phyloP scores from a whole-genome alignment of 2,797 vertebrate species.

The Pseudomugil tenellus region DNA sequence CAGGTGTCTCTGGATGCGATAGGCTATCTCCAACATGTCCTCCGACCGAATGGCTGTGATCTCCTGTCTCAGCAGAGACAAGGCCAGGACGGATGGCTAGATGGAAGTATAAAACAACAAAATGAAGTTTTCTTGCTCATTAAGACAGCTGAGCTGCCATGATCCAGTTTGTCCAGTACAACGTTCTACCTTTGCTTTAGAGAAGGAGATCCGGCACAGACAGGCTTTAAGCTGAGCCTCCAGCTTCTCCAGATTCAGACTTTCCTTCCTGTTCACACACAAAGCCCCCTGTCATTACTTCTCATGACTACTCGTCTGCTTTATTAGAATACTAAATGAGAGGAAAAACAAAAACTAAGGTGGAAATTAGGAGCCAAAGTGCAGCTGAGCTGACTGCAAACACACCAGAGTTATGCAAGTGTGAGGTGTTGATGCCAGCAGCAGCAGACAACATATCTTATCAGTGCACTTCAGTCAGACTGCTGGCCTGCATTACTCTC shows the following conservation, averaged over 20 bases:
- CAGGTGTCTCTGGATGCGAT: conserved; percentile 91
- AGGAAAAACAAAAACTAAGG: too few relatives aligned
- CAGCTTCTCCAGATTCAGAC: conserved; percentile 91
- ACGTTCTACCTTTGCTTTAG: conserved; percentile 93
- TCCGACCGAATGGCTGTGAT: conserved; percentile 87
- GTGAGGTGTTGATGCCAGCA: neutral
- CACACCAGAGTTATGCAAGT: conserved; percentile 32
- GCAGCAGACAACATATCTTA: conserved; percentile 33
- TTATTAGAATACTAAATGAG: neutral
- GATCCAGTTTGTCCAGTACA: neutral
- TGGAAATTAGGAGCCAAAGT: neutral
- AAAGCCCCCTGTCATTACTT: neutral
- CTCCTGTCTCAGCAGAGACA: conserved; percentile 94
- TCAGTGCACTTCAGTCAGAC: conserved; percentile 44
- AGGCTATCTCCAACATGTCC: conserved; percentile 90
- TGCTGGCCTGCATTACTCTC: conserved; percentile 24
- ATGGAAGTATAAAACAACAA: neutral
- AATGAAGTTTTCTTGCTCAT: neutral
- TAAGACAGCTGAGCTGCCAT: neutral
- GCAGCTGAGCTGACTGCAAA: neutral
- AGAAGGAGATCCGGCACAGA: conserved; percentile 92
- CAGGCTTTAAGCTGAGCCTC: conserved; percentile 98
- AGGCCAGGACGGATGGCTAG: conserved; percentile 93
- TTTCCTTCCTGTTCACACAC: conserved; percentile 85
- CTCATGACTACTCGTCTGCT: neutral